Base-by-base conservation (phyloP, 2,888 invertebrate genomes). In the Bembecia ichneumoniformis region DNA sequence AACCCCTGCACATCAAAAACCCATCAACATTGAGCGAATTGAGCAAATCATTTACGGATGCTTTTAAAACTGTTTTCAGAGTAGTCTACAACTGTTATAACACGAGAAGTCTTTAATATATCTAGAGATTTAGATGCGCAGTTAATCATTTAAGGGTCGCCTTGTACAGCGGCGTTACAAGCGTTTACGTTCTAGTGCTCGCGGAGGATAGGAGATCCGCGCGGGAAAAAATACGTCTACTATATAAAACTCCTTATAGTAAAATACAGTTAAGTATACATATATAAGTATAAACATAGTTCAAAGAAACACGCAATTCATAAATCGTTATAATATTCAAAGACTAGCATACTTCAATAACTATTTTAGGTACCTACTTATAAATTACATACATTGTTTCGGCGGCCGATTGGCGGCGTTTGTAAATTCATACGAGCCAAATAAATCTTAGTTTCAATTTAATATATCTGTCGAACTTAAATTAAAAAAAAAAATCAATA, bases 281-380 rank as follows among this genome's bases (percentile, higher is more conserved):
- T n/a, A 40, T n/a, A 40, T 40, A 40, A 13, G n/a, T 40, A 40
- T 13, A 40, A 13, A 40, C n/a, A 36, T 40, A 40, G 28, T 28
- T 28, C 9, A 28, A 28, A 28, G 28, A 28, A 28, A 28, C 28
- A 28, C 28, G 28, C 28, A 28, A 28, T 28, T 28, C 45, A 17
- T 45, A 45, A 3, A 9, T 11, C 16, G n/a, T 45, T n/a, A 17
- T 45, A 45, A 16, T 17, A 17, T 45, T 36, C 10, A 48, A 54
- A 56, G 58, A 58, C 58, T 58, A 58, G 58, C 58, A 58, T 58
- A 58, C 52, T 52, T 58, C 58, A 58, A 54, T 57, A 52, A 55
- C 50, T 50, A 51, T 53, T 56, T 52, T 40, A 13, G 52, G 54
- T 48, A 49, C 49, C 28, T 28, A 28, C 28, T 28, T 40, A 40